These are phyloP conservation scores for Suncus etruscus DNA, from an alignment of 2,113 vertebrate species.

Conservation along the genomic window DNA sequence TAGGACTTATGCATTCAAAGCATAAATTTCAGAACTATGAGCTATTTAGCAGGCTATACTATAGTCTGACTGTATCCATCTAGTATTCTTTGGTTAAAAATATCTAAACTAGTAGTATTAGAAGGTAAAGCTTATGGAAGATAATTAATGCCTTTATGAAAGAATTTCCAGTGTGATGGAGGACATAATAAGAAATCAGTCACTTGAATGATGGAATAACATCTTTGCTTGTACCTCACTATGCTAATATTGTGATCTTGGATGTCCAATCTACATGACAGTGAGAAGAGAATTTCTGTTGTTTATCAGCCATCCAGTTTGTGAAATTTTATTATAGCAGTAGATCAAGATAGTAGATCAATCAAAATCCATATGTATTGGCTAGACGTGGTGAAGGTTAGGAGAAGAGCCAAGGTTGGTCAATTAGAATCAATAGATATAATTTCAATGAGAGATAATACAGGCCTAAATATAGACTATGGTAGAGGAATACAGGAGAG, in stretches of 20 bases:
- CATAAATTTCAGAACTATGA: no score
- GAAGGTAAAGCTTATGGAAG: background rate
- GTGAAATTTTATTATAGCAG: no score
- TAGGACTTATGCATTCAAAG: no score
- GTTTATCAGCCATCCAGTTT: no score
- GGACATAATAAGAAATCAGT: background rate
- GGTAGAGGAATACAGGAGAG: background rate
- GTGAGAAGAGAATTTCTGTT: no score
- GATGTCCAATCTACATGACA: no score
- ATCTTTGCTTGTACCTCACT: background rate
- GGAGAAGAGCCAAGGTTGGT: slow-evolving; percentile 27
- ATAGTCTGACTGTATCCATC: background rate
- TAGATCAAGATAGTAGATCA: no score
- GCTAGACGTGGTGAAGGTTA: background rate
- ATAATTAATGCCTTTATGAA: background rate
- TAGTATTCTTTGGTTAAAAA: slow-evolving; percentile 8
- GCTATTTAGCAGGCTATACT: background rate
- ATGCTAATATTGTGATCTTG: background rate
- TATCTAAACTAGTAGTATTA: background rate
- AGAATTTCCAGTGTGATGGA: background rate
- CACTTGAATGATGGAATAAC: background rate
- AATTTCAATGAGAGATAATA: slow-evolving; percentile 6
- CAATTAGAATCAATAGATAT: slow-evolving; percentile 6
- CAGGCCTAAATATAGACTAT: background rate
- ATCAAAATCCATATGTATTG: no score